Evolutionary conservation across 2,888 invertebrate species (phyloP), one percentile per base, ranked within the genome.

Genomic region (Hypercompe scribonia): DNA sequence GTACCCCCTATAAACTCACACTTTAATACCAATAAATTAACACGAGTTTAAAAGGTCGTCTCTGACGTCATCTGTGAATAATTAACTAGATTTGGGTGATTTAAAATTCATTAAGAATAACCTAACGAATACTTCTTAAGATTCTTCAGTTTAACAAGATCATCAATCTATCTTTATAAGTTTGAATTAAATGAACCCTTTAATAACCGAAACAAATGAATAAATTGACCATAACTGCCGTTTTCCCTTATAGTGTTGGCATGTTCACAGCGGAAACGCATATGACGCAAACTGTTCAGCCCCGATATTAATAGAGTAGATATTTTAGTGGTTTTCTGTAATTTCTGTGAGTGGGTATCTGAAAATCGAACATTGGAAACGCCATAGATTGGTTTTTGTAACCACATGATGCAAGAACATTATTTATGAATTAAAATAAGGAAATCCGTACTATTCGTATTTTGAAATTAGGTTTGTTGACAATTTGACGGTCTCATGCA

Each of bases 261-360:
- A 88, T 80, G 76, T 75, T 77, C 76, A 82, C 85, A 87, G 79
- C 88, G 88, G 88, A 89, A 87, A 85, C 85, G 78, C 80, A 82
- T 81, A 84, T 89, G 89, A 89, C 90, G 89, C 86, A 88, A 86
- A 76, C 73, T 74, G 82, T 81, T 82, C 82, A 84, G 83, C 78
- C 78, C 74, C 73, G 84, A 72, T 82, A 83, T 84, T 78, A 82
- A 78, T 84, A 86, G 86, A 84, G 81, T 72, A 77, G 73, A 77
- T 81, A 80, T 81, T 84, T 84, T 71, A 77, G 79, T 61, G 65
- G 78, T 77, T 84, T 78, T 84, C 75, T 78, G 68, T 75, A 78
- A 67, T 79, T 80, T 81, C 77, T 74, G 68, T 64, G 77, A 79
- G 78, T 78, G 77, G 78, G 63, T 72, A 77, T 68, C 65, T 50